These are phyloP conservation scores for Sinella curviseta DNA, from an alignment of 1,140 invertebrate species.

Conservation along the genomic window DNA sequence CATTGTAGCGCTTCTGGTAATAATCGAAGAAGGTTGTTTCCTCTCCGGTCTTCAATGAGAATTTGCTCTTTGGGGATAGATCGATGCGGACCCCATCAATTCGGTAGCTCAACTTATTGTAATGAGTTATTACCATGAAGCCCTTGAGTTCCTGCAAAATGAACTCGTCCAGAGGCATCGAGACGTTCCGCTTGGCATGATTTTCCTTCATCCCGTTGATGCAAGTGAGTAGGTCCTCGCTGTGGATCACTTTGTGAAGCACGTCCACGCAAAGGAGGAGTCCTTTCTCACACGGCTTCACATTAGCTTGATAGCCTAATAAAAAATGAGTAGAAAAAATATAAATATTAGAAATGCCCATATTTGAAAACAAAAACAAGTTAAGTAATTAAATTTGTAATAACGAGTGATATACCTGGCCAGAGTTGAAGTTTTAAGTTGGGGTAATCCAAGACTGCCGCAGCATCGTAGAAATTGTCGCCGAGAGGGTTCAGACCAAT, in stretches of 20 bases:
- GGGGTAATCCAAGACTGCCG: slow-evolving; percentile 53
- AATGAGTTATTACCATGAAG: slow-evolving; percentile 59
- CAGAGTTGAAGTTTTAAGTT: slow-evolving; percentile 65
- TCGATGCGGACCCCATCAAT: slow-evolving; percentile 80
- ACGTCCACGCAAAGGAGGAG: slow-evolving; percentile 74
- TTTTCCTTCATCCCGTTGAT: not conserved
- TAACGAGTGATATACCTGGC: slow-evolving; percentile 56
- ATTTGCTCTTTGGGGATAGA: slow-evolving; percentile 67
- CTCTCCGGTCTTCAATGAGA: slow-evolving; percentile 61
- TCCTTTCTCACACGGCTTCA: slow-evolving; percentile 70
- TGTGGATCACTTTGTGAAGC: slow-evolving; percentile 70
- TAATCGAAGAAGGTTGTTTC: slow-evolving; percentile 71
- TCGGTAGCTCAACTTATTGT: slow-evolving; percentile 74
- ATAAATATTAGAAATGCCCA: not conserved
- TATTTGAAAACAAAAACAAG: no score
- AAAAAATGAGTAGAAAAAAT: slow-evolving; percentile 51
- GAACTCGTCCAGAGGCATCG: not conserved
- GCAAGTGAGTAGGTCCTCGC: slow-evolving; percentile 51
- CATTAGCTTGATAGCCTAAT: slow-evolving; percentile 70
- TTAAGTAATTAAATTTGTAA: not conserved
- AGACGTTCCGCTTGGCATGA: not conserved
- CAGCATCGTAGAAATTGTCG: slow-evolving; percentile 55
- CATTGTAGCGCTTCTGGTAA: slow-evolving; percentile 62
- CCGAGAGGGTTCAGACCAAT: slow-evolving; percentile 57
- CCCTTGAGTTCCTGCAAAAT: not conserved